These are phyloP conservation scores for Spea multiplicata DNA, from an alignment of 2,113 vertebrate species.

Conservation along the genomic window DNA sequence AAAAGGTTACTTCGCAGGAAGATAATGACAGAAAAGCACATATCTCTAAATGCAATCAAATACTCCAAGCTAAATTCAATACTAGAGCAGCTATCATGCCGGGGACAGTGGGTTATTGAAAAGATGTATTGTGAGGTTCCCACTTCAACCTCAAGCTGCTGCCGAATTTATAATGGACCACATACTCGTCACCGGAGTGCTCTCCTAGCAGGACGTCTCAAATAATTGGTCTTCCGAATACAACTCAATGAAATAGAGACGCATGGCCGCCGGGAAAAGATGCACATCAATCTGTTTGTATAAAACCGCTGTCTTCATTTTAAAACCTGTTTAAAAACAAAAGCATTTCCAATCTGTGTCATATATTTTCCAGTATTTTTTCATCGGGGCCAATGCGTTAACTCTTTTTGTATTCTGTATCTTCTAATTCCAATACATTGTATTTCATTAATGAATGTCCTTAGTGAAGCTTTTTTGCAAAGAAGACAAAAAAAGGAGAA, in stretches of 20 bases:
- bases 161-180: slow-evolving; percentile 53
- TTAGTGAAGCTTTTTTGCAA: no score
- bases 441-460: no score
- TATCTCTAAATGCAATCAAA: slow-evolving; percentile 52
- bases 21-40: slow-evolving; percentile 57
- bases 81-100: slow-evolving; percentile 6
- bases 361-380: slow-evolving; percentile 13
- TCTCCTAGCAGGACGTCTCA: slow-evolving; percentile 33
- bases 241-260: slow-evolving; percentile 19
- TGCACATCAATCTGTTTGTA: slow-evolving; percentile 28
- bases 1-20: slow-evolving; percentile 57
- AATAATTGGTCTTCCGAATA: slow-evolving; percentile 44
- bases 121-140: slow-evolving; percentile 46
- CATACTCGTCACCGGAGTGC: slow-evolving; percentile 34
- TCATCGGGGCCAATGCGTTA: slow-evolving; percentile 1
- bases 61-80: slow-evolving; percentile 50
- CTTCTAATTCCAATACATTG: no score
- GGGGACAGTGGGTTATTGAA: slow-evolving; percentile 33
- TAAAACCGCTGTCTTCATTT: slow-evolving; percentile 27
- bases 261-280: slow-evolving; percentile 6
- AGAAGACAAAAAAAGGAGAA: no score
- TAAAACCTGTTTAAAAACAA: slow-evolving; percentile 37
- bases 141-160: slow-evolving; percentile 40
- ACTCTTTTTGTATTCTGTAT: background rate
- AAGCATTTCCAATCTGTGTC: slow-evolving; percentile 38